Base-by-base conservation (phyloP, 2,113 vertebrate species). In the Choloepus hoffmanni region DNA sequence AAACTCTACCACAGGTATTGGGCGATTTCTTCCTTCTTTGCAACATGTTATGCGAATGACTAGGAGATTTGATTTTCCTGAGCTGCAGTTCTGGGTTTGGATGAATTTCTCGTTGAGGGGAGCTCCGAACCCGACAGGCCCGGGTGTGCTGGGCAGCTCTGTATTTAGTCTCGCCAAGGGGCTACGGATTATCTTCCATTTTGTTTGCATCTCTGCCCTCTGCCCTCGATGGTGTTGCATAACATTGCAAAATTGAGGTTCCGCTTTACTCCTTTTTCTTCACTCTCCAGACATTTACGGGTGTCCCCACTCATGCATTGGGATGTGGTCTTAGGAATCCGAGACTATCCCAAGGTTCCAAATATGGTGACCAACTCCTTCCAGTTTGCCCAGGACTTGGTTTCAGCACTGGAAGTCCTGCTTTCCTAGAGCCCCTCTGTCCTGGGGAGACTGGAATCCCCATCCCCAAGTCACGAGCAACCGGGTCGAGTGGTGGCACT, bases 1-100 rank as follows among this genome's bases (percentile, higher is more conserved):
- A 98, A 96, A 30, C 97, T 99, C 4, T 98, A 98, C 78, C 97
- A 55, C 97, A 99, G 98, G 98, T 99, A 94, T 0, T 11, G 0
- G 15, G 24, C 0, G 13, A 0, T 19, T 4, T 18, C 55, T 7
- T n/a, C 18, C 21, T 30, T 63, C 78, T 43, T 63, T 19, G 48
- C 7, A 15, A 67, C 30, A 2, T 4, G 28, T 2, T 21, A 8
- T 14, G 28, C 9, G 45, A 1, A 21, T 0, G 30, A 19, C 1
- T 4, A 13, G 84, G 50, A 40, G 55, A 1, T 16, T 5, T 11
- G 50, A 7, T 5, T 48, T 33, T 40, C 53, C 26, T 0, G 21
- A 36, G 73, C 16, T 16, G n/a, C 1, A 0, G 1, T 8, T 16
- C 43, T 3, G 11, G 26, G 14, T 15, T 3, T 30, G 33, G 5